A percentile compares a stretch with the other conserved stretches of the same genome.
Evolutionary conservation across 1,140 invertebrate genomes (phyloP).

Genomic region (Cardiocondyla obscurior): DNA sequence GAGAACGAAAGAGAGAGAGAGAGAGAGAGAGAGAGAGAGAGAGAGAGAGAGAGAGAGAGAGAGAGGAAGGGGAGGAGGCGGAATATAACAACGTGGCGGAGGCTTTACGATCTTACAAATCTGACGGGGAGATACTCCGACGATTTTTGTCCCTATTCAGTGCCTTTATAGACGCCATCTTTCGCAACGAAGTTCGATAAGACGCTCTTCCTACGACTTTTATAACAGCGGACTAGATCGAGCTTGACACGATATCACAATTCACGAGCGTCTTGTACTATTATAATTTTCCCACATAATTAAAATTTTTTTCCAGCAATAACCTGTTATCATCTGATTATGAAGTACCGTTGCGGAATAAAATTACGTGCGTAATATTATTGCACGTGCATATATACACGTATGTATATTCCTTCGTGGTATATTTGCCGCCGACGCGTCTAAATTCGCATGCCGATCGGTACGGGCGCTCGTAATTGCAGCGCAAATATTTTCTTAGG

Average conservation of each 20-base stretch:
- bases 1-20: too few relatives aligned
- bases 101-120: conserved; percentile 79
- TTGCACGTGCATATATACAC: neutral
- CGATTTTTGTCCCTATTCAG: conserved; percentile 68
- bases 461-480: conserved; percentile 73
- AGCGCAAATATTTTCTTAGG: conserved; percentile 78
- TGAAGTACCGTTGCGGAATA: neutral
- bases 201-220: conserved; percentile 41
- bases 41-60: too few relatives aligned
- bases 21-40: too few relatives aligned
- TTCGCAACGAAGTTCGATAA: conserved; percentile 61
- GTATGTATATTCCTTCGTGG: neutral
- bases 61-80: too few relatives aligned
- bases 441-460: conserved; percentile 55
- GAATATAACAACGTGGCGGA: conserved; percentile 54
- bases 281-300: neutral
- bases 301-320: neutral
- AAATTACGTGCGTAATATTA: neutral
- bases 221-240: neutral
- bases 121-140: conserved; percentile 72
- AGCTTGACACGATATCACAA: neutral
- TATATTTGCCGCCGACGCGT: neutral
- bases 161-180: conserved; percentile 59
- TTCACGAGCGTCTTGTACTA: conserved; percentile 1
- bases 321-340: neutral